Conservation (phyloP, 2,797 vertebrate genomes). For the Helarctos malayanus region DNA sequence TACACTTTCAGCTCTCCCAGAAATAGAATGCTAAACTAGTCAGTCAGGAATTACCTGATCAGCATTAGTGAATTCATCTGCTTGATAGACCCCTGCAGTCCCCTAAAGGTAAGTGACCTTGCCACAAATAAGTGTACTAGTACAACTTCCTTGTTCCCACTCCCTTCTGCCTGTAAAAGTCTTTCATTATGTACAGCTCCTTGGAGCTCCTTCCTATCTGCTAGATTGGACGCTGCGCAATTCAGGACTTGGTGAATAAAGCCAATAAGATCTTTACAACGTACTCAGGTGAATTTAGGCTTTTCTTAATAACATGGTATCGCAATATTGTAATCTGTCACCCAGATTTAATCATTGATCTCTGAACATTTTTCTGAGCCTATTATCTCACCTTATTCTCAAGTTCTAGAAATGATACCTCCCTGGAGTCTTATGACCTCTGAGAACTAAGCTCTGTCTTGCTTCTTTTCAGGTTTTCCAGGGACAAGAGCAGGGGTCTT, state of each 20-base stretch:
- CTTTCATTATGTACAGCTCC: neutral
- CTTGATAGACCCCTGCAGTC: neutral
- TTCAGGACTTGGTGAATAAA: neutral
- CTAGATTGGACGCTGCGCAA: neutral
- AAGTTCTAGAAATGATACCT: neutral
- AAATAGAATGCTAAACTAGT: neutral
- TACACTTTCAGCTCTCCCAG: neutral
- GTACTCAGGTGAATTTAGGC: neutral
- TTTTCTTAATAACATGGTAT: neutral
- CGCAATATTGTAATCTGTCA: neutral
- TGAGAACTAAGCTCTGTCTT: neutral
- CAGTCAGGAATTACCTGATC: neutral
- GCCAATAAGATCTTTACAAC: neutral
- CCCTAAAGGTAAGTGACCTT: neutral
- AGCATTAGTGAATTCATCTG: neutral
- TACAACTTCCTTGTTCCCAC: neutral
- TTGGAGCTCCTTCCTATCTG: neutral
- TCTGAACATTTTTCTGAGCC: constrained; percentile 3
- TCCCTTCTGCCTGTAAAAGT: neutral
- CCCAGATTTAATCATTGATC: neutral
- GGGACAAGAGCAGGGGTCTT: neutral
- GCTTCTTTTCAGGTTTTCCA: neutral
- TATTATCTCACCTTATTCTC: neutral
- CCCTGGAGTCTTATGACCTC: neutral
- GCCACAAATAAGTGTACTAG: neutral